phyloP scores from a whole-genome alignment of 2,888 invertebrate species.

The Drosophila nigritarsus region DNA sequence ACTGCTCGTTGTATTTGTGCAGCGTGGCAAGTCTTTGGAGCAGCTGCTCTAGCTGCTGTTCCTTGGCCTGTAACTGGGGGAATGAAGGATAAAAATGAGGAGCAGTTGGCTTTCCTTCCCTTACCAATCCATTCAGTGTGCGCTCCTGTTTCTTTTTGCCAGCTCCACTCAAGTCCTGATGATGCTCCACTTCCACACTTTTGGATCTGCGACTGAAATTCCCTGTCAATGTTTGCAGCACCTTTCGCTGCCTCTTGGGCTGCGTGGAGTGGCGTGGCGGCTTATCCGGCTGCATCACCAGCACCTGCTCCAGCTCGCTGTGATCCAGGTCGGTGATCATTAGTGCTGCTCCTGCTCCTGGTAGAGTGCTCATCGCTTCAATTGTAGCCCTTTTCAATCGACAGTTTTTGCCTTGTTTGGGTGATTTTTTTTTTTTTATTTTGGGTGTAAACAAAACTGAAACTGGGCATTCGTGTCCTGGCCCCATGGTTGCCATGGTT shows the following conservation, averaged over 20 bases:
- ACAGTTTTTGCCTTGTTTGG: conserved; percentile 35
- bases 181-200: conserved; percentile 75
- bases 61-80: conserved; percentile 87
- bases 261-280: conserved; percentile 23
- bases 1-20: conserved; percentile 87
- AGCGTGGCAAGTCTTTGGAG: conserved; percentile 88
- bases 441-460: conserved; percentile 56
- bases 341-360: conserved; percentile 29
- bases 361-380: conserved; percentile 38
- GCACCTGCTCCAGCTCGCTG: conserved; percentile 59
- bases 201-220: conserved; percentile 82
- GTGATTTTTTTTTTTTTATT: neutral
- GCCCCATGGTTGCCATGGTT: conserved; percentile 56
- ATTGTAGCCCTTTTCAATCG: conserved; percentile 9
- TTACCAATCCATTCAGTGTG: conserved; percentile 80
- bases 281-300: neutral
- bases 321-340: conserved; percentile 83
- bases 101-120: conserved; percentile 3
- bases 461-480: conserved; percentile 25
- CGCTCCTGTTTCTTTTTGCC: conserved; percentile 58
- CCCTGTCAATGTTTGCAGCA: conserved; percentile 77
- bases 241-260: conserved; percentile 63
- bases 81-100: neutral
- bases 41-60: conserved; percentile 87
- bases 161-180: conserved; percentile 21